These are phyloP conservation scores for Procambarus clarkii DNA, from an alignment of 1,140 invertebrate species.

Conservation along the genomic window DNA sequence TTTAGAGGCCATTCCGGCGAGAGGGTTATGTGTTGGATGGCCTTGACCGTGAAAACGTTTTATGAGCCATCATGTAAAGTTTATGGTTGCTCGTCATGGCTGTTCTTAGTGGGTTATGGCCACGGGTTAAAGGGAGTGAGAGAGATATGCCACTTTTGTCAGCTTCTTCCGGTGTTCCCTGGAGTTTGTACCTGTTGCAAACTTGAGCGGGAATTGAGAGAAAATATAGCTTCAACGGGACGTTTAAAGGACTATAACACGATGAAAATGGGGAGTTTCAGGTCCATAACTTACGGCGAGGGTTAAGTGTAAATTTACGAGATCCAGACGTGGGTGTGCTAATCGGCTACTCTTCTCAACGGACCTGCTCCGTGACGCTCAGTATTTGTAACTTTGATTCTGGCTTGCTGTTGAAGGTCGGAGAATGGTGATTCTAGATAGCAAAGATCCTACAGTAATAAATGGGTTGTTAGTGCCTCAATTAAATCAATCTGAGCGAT, in stretches of 20 bases:
- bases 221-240: neutral
- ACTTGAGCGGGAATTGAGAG: neutral
- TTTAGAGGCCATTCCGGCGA: conserved; percentile 69
- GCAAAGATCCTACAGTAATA: conserved; percentile 13
- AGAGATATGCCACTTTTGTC: conserved; percentile 66
- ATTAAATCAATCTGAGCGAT: conserved; percentile 45
- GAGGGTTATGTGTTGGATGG: conserved; percentile 52
- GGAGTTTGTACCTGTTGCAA: conserved; percentile 50
- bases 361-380: no score
- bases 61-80: conserved; percentile 71
- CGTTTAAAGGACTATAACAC: neutral
- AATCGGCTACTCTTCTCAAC: neutral
- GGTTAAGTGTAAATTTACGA: conserved; percentile 53
- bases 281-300: conserved; percentile 1
- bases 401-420: neutral
- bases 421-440: neutral
- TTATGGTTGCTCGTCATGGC: conserved; percentile 70
- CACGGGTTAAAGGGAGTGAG: conserved; percentile 66
- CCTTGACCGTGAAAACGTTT: conserved; percentile 71
- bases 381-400: neutral
- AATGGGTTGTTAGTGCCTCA: conserved; percentile 28
- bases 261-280: neutral
- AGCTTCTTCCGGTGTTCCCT: conserved; percentile 47
- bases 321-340: conserved; percentile 39
- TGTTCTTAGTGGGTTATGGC: conserved; percentile 69